Percentiles rank a stretch among this genome's conserved stretches.
Conservation (phyloP, 2,888 invertebrate genomes). For the Tetragnatha montana region DNA sequence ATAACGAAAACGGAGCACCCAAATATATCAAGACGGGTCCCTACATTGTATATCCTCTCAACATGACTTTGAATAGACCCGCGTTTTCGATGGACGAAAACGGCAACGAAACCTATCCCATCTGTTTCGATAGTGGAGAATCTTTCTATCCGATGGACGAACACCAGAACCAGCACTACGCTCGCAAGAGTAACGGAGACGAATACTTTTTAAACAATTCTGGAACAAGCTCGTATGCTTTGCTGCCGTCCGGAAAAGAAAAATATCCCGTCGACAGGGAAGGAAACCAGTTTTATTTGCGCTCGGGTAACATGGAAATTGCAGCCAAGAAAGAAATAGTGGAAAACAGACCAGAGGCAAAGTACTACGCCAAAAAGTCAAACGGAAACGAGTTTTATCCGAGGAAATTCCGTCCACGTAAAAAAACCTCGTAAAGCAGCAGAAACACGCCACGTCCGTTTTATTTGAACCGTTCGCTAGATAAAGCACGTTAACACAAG, state of each 20-base stretch:
- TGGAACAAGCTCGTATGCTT: not conserved
- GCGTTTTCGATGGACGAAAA: not conserved
- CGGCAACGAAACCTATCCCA: not conserved
- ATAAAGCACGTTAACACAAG: too few species aligned
- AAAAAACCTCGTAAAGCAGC: not conserved
- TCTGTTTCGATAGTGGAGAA: not conserved
- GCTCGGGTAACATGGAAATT: not conserved
- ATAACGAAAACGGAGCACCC: not conserved
- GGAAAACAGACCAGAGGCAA: not conserved
- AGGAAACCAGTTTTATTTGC: not conserved
- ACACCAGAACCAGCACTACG: not conserved
- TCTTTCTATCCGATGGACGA: not conserved
- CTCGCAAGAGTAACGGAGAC: too few species aligned
- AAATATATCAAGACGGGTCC: not conserved
- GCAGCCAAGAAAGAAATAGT: not conserved
- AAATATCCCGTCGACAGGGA: not conserved
- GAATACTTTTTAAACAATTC: not conserved
- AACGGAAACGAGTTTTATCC: not conserved
- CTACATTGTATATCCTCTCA: not conserved
- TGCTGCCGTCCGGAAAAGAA: not conserved
- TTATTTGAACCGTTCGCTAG: too few species aligned
- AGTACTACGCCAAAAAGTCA: not conserved
- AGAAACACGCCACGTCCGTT: too few species aligned
- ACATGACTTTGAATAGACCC: not conserved
- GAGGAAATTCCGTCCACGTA: not conserved